These are phyloP conservation scores for Odiellus spinosus DNA, from an alignment of 2,888 invertebrate species.

Conservation along the genomic window DNA sequence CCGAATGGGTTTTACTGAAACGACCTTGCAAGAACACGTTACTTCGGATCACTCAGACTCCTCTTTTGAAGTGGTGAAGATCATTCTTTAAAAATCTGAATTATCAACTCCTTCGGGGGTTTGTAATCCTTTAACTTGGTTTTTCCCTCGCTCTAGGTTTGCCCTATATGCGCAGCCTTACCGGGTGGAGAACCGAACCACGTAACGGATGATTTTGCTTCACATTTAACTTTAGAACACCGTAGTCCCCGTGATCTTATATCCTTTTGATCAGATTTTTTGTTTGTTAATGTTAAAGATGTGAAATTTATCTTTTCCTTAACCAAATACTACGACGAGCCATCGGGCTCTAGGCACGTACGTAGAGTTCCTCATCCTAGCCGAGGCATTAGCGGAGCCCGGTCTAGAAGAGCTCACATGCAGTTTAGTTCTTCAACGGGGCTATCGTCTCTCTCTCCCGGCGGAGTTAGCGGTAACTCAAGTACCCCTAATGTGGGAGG, in stretches of 20 bases:
- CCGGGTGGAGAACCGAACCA: slow-evolving; percentile 95
- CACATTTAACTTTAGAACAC: slow-evolving; percentile 88
- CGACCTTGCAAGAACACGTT: slow-evolving; percentile 52
- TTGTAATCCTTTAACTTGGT: not conserved
- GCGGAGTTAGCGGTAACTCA: slow-evolving; percentile 51
- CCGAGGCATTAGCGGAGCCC: slow-evolving; percentile 49
- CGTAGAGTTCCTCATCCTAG: slow-evolving; percentile 65
- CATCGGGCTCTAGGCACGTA: slow-evolving; percentile 49
- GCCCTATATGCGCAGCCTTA: slow-evolving; percentile 91
- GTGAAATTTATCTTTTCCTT: slow-evolving; percentile 30
- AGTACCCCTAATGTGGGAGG: not conserved
- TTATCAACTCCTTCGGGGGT: not conserved
- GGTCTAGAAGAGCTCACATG: slow-evolving; percentile 80
- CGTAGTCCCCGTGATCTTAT: slow-evolving; percentile 62
- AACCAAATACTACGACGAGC: slow-evolving; percentile 57
- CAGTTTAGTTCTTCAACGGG: slow-evolving; percentile 79
- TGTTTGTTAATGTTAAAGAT: too few relatives aligned
- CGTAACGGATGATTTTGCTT: slow-evolving; percentile 93
- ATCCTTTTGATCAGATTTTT: slow-evolving; percentile 41
- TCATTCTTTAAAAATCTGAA: not conserved
- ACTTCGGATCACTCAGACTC: slow-evolving; percentile 78
- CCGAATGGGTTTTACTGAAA: slow-evolving; percentile 87
- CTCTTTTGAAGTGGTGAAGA: slow-evolving; percentile 57
- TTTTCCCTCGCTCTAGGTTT: slow-evolving; percentile 48
- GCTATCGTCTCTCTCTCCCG: slow-evolving; percentile 68